phyloP scores from a whole-genome alignment of 2,797 vertebrate genomes.

The Enoplosus armatus region DNA sequence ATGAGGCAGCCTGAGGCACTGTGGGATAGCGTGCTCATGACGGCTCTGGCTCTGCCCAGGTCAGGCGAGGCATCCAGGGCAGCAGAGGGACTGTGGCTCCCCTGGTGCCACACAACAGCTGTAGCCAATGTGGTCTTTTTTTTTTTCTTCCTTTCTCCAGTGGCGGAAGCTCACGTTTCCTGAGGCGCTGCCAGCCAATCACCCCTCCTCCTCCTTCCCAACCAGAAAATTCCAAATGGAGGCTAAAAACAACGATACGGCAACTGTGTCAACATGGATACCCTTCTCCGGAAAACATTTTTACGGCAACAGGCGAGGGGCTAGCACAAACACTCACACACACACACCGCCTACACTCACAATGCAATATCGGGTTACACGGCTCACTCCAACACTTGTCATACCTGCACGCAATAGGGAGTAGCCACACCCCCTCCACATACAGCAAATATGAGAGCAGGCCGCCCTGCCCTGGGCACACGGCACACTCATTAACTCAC shows the following conservation, averaged over 20 bases:
- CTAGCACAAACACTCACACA: constrained; percentile 55
- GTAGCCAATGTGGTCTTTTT: constrained; percentile 76
- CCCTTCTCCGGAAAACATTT: constrained; percentile 79
- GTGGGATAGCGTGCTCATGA: constrained; percentile 12
- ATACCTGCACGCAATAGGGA: constrained; percentile 82
- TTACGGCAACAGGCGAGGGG: constrained; percentile 68
- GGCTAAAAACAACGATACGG: constrained; percentile 88
- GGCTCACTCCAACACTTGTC: constrained; percentile 71
- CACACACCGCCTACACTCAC: constrained; percentile 48
- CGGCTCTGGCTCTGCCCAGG: constrained; percentile 41
- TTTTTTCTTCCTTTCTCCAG: constrained; percentile 51
- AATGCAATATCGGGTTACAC: constrained; percentile 77
- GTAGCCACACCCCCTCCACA: constrained; percentile 69
- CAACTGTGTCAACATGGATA: constrained; percentile 90
- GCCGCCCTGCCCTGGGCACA: constrained; percentile 69
- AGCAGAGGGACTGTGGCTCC: constrained; percentile 71
- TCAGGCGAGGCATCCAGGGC: constrained; percentile 74
- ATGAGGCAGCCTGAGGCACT: constrained; percentile 19
- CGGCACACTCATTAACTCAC: constrained; percentile 73
- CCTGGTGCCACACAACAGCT: constrained; percentile 85
- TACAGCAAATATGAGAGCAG: constrained; percentile 66
- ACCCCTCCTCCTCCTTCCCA: constrained; percentile 33
- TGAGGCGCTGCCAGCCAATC: constrained; percentile 77
- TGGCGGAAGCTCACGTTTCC: constrained; percentile 84
- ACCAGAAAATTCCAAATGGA: constrained; percentile 84